These are phyloP conservation scores for Augochlorella aurata DNA, from an alignment of 2,888 invertebrate species.

Conservation along the genomic window DNA sequence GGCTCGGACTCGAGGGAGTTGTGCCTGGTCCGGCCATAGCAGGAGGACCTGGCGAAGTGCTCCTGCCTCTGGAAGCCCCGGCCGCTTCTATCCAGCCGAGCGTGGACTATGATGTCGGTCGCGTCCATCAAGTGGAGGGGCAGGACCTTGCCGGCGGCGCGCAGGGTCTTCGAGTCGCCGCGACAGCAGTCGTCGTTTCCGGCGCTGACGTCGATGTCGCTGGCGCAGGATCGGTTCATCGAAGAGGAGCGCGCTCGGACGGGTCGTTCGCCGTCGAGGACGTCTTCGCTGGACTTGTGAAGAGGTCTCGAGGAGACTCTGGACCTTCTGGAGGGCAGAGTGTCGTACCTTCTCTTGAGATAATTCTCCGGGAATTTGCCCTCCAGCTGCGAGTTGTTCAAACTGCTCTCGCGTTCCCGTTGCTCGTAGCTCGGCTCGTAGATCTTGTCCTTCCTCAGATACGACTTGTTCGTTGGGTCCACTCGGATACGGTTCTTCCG, in stretches of 20 bases:
- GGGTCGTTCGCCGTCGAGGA: slow-evolving; percentile 71
- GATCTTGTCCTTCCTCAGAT: slow-evolving; percentile 24
- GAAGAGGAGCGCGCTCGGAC: slow-evolving; percentile 43
- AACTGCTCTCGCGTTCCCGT: not conserved
- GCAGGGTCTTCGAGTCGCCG: slow-evolving; percentile 11
- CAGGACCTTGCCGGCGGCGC: not conserved
- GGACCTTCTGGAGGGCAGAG: slow-evolving; percentile 70
- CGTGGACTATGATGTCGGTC: slow-evolving; percentile 74
- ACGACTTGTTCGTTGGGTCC: slow-evolving; percentile 46
- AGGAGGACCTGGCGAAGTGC: slow-evolving; percentile 11
- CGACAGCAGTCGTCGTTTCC: slow-evolving; percentile 25
- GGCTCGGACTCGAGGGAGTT: slow-evolving; percentile 71
- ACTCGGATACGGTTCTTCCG: slow-evolving; percentile 67
- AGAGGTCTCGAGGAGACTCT: slow-evolving; percentile 63
- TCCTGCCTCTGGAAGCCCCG: slow-evolving; percentile 32
- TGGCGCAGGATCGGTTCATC: slow-evolving; percentile 67
- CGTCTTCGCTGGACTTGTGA: slow-evolving; percentile 76
- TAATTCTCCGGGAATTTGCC: slow-evolving; percentile 1
- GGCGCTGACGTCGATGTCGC: slow-evolving; percentile 67
- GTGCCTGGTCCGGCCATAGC: slow-evolving; percentile 66
- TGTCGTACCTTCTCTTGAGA: slow-evolving; percentile 69
- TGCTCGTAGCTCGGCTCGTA: no score
- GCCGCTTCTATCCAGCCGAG: slow-evolving; percentile 64
- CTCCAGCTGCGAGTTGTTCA: not conserved
- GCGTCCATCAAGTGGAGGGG: slow-evolving; percentile 73